phyloP scores from a whole-genome alignment of 2,113 vertebrate species.

The Zapus hudsonius region DNA sequence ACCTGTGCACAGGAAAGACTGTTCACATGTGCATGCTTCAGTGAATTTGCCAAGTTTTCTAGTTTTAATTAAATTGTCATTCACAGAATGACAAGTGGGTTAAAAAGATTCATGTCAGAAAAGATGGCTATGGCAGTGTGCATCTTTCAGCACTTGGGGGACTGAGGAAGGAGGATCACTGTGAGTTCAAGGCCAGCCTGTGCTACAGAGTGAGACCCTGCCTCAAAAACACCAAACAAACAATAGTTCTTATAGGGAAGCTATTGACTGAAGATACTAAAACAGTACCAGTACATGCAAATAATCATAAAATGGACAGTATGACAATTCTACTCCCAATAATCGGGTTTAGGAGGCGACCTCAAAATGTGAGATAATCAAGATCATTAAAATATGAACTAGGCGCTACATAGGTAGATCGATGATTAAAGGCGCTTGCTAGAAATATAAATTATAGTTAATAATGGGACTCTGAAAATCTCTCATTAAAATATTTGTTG shows the following conservation, averaged over 20 bases:
- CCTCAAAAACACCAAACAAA: too few relatives aligned
- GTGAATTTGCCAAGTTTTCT: constrained; percentile 32
- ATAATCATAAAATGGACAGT: constrained; percentile 31
- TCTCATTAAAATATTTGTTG: constrained; percentile 4
- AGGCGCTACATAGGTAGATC: neutral
- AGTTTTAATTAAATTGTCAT: constrained; percentile 10
- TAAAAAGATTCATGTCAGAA: neutral
- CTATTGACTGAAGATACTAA: constrained; percentile 1
- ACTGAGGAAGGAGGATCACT: too few relatives aligned
- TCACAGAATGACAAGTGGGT: constrained; percentile 39
- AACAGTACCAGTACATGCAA: neutral
- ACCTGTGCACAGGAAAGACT: neutral
- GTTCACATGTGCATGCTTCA: neutral
- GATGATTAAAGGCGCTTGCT: too few relatives aligned
- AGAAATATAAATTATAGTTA: constrained; percentile 37
- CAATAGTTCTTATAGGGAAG: neutral
- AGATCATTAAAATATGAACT: constrained; percentile 40
- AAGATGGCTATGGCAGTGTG: too few relatives aligned
- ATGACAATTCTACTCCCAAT: constrained; percentile 19
- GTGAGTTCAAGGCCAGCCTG: too few relatives aligned
- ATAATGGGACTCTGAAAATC: neutral
- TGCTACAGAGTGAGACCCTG: too few relatives aligned
- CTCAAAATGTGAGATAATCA: constrained; percentile 17
- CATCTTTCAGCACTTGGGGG: too few relatives aligned
- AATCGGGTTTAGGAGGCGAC: constrained; percentile 9